These are phyloP conservation scores for Smithornis capensis DNA, from an alignment of 2,113 vertebrate genomes.

Conservation along the genomic window DNA sequence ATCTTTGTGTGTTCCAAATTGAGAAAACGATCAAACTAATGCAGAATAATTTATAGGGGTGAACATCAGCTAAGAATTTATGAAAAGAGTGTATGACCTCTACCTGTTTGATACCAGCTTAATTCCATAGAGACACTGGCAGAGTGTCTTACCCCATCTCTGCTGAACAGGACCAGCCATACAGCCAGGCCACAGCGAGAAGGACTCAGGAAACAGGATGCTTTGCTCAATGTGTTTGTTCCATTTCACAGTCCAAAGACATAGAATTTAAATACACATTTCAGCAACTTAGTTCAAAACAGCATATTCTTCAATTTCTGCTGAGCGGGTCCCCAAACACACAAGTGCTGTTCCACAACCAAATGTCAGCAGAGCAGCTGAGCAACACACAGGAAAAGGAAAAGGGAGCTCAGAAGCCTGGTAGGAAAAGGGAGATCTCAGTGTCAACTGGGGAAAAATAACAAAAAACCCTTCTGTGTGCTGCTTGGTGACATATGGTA, in stretches of 20 bases:
- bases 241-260: neutral
- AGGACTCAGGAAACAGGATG: neutral
- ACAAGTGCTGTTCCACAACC: neutral
- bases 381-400: neutral
- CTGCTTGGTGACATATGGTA: neutral
- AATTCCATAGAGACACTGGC: neutral
- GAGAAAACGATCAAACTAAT: neutral
- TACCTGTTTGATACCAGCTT: neutral
- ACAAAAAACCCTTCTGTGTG: neutral
- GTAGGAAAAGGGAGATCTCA: neutral
- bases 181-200: neutral
- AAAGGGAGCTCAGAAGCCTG: neutral
- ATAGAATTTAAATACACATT: fast-evolving
- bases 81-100: neutral
- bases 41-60: neutral
- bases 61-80: neutral
- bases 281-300: neutral
- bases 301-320: neutral
- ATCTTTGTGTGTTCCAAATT: neutral
- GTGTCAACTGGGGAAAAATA: neutral
- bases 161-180: neutral
- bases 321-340: fast-evolving
- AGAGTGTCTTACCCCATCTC: no score
- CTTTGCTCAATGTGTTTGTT: neutral
- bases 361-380: slow-evolving; percentile 8